A percentile compares a stretch with the other conserved stretches of the same genome.
phyloP scores from a whole-genome alignment of 2,797 vertebrate species.

The Eupleurogrammus muticus region DNA sequence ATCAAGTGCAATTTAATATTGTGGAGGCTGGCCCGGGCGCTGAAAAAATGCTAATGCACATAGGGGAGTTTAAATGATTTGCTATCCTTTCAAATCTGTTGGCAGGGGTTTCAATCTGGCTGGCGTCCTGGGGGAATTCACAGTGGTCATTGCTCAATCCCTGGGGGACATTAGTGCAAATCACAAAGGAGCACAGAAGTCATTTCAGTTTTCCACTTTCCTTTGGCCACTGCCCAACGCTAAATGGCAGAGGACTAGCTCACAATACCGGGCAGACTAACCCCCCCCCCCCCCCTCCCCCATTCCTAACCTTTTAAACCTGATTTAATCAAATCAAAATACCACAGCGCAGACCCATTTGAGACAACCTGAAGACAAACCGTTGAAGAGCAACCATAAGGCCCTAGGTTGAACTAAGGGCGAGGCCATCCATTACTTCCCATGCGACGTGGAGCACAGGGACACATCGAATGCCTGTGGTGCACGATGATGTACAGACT shows the following conservation, averaged over 20 bases:
- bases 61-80: conserved; percentile 83
- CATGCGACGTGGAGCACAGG: conserved; percentile 61
- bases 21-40: conserved; percentile 62
- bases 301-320: conserved; percentile 75
- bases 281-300: conserved; percentile 38
- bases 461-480: conserved; percentile 69
- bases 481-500: conserved; percentile 80
- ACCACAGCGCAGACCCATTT: conserved; percentile 61
- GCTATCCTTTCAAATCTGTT: conserved; percentile 83
- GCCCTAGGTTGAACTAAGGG: conserved; percentile 67
- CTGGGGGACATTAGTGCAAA: conserved; percentile 81
- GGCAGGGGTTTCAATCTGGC: conserved; percentile 85
- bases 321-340: conserved; percentile 77
- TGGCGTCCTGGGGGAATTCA: conserved; percentile 76
- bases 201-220: conserved; percentile 73
- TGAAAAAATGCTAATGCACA: conserved; percentile 83
- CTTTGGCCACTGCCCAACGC: conserved; percentile 78
- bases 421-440: conserved; percentile 79
- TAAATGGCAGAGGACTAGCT: conserved; percentile 65
- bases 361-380: conserved; percentile 74
- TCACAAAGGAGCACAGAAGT: conserved; percentile 78
- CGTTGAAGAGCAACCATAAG: conserved; percentile 60
- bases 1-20: conserved; percentile 82
- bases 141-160: conserved; percentile 83
- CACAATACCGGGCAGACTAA: conserved; percentile 46